Conservation (phyloP, 2,113 vertebrate genomes). For the Butastur rufipennis region DNA sequence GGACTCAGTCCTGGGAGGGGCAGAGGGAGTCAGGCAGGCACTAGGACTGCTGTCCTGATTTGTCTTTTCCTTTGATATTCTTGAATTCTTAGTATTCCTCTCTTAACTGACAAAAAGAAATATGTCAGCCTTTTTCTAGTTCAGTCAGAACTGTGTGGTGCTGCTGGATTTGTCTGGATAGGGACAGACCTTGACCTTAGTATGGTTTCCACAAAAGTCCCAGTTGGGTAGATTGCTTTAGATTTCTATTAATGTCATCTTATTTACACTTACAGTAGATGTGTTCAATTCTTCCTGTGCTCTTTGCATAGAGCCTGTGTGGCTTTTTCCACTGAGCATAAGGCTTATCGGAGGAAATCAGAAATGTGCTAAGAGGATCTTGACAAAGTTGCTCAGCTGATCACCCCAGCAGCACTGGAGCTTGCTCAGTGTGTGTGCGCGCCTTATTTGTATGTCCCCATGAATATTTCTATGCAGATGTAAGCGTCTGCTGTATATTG, state of each 20-base stretch:
- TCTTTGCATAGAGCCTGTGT: not conserved
- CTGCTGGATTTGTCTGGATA: not conserved
- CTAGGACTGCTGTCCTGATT: not conserved
- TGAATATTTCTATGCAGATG: not conserved
- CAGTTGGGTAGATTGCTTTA: not conserved
- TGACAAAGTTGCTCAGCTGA: not conserved
- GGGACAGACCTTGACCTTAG: not conserved
- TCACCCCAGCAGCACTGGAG: not conserved
- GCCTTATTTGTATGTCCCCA: not conserved
- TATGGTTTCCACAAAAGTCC: not conserved
- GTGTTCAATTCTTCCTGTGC: not conserved
- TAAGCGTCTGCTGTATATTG: not conserved
- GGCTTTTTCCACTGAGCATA: not conserved
- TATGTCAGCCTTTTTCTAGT: not conserved
- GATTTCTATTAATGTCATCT: not conserved
- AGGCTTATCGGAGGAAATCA: not conserved
- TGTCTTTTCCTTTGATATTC: not conserved
- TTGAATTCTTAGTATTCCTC: not conserved
- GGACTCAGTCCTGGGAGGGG: not conserved
- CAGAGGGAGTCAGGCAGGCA: not conserved
- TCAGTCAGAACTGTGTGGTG: not conserved
- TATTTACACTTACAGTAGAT: not conserved
- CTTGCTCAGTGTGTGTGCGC: rapidly evolving
- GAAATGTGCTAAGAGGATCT: not conserved
- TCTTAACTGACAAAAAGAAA: not conserved